phyloP scores from a whole-genome alignment of 2,113 vertebrate genomes.

The Alectura lathami region DNA sequence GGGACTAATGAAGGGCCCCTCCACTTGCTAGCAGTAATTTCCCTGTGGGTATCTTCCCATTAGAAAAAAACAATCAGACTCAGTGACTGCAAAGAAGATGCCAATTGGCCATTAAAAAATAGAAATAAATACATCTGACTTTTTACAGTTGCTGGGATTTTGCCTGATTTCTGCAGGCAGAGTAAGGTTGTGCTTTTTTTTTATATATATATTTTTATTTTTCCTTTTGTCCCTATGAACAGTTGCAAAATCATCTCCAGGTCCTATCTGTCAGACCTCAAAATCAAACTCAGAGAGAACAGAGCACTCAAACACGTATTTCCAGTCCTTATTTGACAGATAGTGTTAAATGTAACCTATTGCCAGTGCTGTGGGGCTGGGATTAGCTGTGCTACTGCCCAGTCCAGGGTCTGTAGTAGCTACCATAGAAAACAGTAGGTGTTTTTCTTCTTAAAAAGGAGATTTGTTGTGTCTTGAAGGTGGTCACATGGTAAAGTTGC shows the following conservation, averaged over 20 bases:
- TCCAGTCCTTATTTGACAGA: not conserved
- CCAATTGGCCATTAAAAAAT: not conserved
- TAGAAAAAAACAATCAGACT: not conserved
- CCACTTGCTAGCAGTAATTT: not conserved
- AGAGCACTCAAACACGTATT: not conserved
- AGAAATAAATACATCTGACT: not conserved
- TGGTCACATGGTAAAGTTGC: not conserved
- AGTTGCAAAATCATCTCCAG: not conserved
- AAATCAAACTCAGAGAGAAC: not conserved
- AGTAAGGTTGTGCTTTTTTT: not conserved
- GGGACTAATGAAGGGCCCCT: not conserved
- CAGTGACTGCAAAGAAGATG: not conserved
- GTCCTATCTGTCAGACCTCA: not conserved
- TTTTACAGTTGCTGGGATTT: not conserved
- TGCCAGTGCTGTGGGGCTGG: not conserved
- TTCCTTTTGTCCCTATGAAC: not conserved
- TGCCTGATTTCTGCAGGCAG: not conserved
- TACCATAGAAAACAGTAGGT: not conserved
- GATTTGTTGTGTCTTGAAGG: not conserved
- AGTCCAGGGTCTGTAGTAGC: not conserved
- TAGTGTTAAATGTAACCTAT: not conserved
- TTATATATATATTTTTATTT: not conserved
- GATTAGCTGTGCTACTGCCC: not conserved
- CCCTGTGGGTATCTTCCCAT: not conserved
- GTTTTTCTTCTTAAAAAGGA: not conserved